Evolutionary conservation across 1,140 invertebrate genomes (phyloP), one percentile per base, ranked within the genome.

Genomic region (Chymomyza costata): DNA sequence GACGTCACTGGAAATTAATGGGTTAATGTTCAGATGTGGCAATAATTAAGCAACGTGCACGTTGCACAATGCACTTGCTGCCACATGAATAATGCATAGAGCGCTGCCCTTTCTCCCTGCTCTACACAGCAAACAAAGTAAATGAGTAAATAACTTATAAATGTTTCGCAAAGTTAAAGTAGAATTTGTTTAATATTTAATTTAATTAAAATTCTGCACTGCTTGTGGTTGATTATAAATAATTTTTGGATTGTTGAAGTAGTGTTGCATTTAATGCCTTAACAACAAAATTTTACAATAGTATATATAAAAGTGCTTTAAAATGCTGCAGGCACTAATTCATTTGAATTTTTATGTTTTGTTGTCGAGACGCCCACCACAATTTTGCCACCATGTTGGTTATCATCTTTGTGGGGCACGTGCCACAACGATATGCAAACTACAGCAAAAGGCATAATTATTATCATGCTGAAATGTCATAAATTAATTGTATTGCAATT

Each of bases 1-100:
- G 73, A 78, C 73, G 71, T 80, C 71, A 80, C 71, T 71, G 81
- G 81, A n/a, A 78, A 78, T 78, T 78, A 78, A 78, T 78, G 73
- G 73, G 73, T 78, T 78, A 78, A 78, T 78, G 67, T 47, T 55
- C 71, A 62, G 62, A 52, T 65, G 56, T 67, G 71, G 71, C n/a
- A n/a, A n/a, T 78, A 78, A 78, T 78, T 78, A 80, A 78, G 74
- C 73, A 73, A 78, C 73, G 81, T 76, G 70, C 70, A 28, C 70
- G 71, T 68, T 62, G 71, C 56, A 57, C 66, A 6, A 28, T 28
- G 10, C 25, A 5, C 38, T 57, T 80, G 67, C 70, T 66, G 66
- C 71, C 73, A 80, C 71, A 78, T 78, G 58, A 78, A 78, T 78
- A 67, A 78, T 80, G 73, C 74, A 71, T n/a, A n/a, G n/a, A n/a